Base-by-base conservation (phyloP, 53 echinoderm and acorn worm species). In the Paracentrotus lividus region DNA sequence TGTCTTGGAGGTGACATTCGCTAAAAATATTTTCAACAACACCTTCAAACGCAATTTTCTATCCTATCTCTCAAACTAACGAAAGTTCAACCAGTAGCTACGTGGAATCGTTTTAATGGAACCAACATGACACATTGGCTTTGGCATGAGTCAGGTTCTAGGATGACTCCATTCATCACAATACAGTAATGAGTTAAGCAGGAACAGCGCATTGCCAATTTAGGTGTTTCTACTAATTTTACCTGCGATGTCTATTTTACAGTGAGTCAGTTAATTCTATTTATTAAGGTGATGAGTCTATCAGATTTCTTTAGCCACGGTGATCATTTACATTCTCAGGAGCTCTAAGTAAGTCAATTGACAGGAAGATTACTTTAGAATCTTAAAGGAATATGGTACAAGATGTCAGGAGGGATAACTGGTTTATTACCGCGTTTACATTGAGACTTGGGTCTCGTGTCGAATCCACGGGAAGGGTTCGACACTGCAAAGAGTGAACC, bases 131-230 rank as follows among this genome's bases (percentile, higher is more conserved):
- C 81, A 81, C 81, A 81, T 81, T 87, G 87, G 24, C 55, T n/a
- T 32, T 87, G 57, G 87, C 87, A 20, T 38, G 87, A 87, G 87
- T 87, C 87, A 87, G 87, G 4, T 8, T 1, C 54, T 4, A n/a
- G 21, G 36, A 57, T 55, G 38, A 12, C 57, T 56, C 29, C 10
- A 87, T 87, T 55, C 57, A 56, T 55, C 87, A 87, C 2, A 56
- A 49, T 57, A 56, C 55, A 54, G 87, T 87, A 87, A 87, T 56
- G 87, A 87, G 54, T 0, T 87, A 87, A 87, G 34, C 87, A 87
- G 87, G 87, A 32, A 56, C 23, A 2, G 53, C 6, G 87, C 38
- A 34, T 87, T 57, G 87, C 57, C 87, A 57, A 87, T 54, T 56
- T 87, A 55, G 87, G 47, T 81, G 47, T 81, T 81, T 76, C 44